These are phyloP conservation scores for Neocrepidodera transversa DNA, from an alignment of 2,888 invertebrate genomes.

Conservation along the genomic window DNA sequence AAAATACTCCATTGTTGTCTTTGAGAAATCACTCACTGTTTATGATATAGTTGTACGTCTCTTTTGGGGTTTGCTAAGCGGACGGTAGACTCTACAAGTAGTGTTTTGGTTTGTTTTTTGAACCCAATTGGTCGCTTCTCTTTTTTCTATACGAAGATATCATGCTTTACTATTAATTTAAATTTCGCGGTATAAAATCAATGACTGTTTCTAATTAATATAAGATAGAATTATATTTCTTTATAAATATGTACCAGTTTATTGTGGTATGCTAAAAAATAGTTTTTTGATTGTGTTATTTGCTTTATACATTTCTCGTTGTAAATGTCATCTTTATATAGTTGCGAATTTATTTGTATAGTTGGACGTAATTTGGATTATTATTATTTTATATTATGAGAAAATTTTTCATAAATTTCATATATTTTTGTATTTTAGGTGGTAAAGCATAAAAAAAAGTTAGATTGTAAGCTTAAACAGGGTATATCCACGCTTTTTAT, in stretches of 20 bases:
- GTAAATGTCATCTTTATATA: constrained; percentile 18
- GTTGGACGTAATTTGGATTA: constrained; percentile 13
- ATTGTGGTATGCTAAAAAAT: constrained; percentile 7
- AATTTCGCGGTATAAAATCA: constrained; percentile 18
- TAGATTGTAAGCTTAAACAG: constrained; percentile 9
- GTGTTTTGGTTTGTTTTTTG: too few species aligned
- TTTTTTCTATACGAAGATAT: too few species aligned
- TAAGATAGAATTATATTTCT: constrained; percentile 5
- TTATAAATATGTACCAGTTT: not conserved
- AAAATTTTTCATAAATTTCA: not conserved
- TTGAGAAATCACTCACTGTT: too few species aligned
- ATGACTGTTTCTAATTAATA: constrained; percentile 14
- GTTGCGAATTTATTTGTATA: constrained; percentile 8
- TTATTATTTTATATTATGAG: too few species aligned
- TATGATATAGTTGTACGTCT: too few species aligned
- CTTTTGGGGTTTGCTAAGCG: too few species aligned
- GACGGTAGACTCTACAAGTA: too few species aligned
- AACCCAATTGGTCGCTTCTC: too few species aligned
- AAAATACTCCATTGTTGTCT: too few species aligned
- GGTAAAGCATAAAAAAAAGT: constrained; percentile 1
- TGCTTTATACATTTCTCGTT: constrained; percentile 10
- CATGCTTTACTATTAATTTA: not conserved
- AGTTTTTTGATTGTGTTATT: constrained; percentile 2
- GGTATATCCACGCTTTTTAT: not conserved
- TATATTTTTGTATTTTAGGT: not conserved